Percentiles rank a stretch among this genome's conserved stretches.
Evolutionary conservation across 2,113 vertebrate species (phyloP).

Genomic region (Microcebus jonahi): DNA sequence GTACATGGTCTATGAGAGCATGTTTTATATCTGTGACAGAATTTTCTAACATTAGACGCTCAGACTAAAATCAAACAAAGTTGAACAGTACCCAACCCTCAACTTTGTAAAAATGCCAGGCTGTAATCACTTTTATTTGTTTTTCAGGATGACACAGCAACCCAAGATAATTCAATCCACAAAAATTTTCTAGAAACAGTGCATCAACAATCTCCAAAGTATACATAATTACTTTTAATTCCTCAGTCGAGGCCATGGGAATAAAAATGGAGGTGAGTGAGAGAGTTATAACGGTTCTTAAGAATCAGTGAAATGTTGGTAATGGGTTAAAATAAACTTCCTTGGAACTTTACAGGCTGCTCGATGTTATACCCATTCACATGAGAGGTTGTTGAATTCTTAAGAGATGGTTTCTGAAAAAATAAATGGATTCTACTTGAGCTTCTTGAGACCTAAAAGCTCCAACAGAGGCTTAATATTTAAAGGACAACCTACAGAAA

Average conservation of each 20-base stretch:
- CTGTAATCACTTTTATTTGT: slow-evolving; percentile 31
- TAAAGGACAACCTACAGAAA: slow-evolving; percentile 83
- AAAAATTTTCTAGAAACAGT: slow-evolving; percentile 5
- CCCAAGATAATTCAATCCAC: slow-evolving; percentile 25
- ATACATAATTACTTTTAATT: slow-evolving; percentile 9
- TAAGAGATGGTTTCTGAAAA: slow-evolving; percentile 83
- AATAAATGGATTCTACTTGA: slow-evolving; percentile 86
- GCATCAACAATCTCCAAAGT: background rate
- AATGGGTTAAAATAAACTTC: slow-evolving; percentile 63
- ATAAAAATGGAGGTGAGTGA: slow-evolving; percentile 2
- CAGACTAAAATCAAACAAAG: slow-evolving; percentile 34
- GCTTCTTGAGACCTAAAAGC: slow-evolving; percentile 76
- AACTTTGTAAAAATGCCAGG: slow-evolving; percentile 51
- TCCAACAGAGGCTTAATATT: slow-evolving; percentile 86
- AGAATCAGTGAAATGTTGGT: slow-evolving; percentile 60
- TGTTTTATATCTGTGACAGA: slow-evolving; percentile 42
- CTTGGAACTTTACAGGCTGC: slow-evolving; percentile 77
- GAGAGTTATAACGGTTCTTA: slow-evolving; percentile 16
- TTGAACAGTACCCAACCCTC: background rate
- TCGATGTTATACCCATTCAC: slow-evolving; percentile 81
- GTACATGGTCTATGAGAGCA: background rate
- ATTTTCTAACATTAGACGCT: slow-evolving; percentile 34
- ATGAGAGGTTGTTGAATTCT: slow-evolving; percentile 81
- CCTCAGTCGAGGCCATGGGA: background rate
- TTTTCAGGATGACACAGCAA: slow-evolving; percentile 51